phyloP scores from a whole-genome alignment of 2,888 invertebrate species.

The Ganaspis brasiliensis region DNA sequence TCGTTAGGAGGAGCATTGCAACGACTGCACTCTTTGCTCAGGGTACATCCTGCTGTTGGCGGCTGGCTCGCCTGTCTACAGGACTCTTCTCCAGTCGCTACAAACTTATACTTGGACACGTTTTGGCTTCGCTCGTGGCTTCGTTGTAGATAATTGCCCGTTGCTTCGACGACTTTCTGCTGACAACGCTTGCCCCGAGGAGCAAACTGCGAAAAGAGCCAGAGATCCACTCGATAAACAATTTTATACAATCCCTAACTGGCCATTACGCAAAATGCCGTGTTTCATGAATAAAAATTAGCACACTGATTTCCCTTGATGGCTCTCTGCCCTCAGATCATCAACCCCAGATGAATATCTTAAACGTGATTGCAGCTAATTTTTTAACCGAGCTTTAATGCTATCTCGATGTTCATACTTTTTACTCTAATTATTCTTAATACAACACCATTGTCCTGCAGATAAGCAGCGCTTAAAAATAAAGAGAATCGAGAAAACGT shows the following conservation, averaged over 20 bases:
- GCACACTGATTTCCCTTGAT: constrained; percentile 28
- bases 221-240: constrained; percentile 34
- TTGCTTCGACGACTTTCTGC: constrained; percentile 58
- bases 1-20: constrained; percentile 79
- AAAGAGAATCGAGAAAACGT: no score
- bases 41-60: constrained; percentile 63
- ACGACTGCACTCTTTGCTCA: constrained; percentile 70
- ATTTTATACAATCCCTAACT: constrained; percentile 37
- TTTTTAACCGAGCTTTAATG: background rate
- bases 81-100: constrained; percentile 61
- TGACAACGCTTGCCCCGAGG: constrained; percentile 42
- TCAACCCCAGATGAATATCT: constrained; percentile 32
- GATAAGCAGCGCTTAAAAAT: no score
- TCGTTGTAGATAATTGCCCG: constrained; percentile 65
- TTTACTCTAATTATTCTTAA: no score
- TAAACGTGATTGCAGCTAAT: constrained; percentile 12
- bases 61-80: constrained; percentile 52
- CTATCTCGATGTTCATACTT: no score
- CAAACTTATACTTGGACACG: constrained; percentile 68
- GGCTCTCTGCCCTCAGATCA: constrained; percentile 1
- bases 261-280: constrained; percentile 39
- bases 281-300: constrained; percentile 44
- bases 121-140: constrained; percentile 64
- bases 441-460: no score
- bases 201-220: constrained; percentile 35